Percentiles rank a stretch among this genome's conserved stretches.
These are phyloP conservation scores for Polydrusus tereticollis DNA, from an alignment of 2,888 invertebrate species.

Conservation along the genomic window DNA sequence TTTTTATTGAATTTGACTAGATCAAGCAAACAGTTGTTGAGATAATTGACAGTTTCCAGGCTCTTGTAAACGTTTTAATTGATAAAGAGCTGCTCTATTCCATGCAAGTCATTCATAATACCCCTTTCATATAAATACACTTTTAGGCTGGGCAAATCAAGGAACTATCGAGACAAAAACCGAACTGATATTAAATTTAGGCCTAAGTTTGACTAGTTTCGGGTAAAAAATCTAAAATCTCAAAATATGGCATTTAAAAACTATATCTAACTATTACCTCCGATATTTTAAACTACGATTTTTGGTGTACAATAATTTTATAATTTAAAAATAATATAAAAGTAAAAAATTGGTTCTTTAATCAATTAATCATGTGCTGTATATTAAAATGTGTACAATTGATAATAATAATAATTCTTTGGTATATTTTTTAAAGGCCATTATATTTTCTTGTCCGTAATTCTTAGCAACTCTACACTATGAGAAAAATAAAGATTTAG, in stretches of 20 bases:
- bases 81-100: too few species aligned
- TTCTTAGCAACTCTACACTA: too few species aligned
- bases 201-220: neutral
- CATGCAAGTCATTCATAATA: too few species aligned
- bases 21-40: too few species aligned
- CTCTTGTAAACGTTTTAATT: too few species aligned
- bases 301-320: slow-evolving; percentile 14
- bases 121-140: too few species aligned
- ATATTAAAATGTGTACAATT: neutral
- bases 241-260: neutral
- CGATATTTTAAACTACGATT: neutral
- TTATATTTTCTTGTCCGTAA: neutral
- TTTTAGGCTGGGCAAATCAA: neutral
- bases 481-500: too few species aligned
- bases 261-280: neutral
- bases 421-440: neutral
- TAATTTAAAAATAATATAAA: slow-evolving; percentile 6
- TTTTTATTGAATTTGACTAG: too few species aligned
- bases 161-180: neutral
- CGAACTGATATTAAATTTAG: neutral
- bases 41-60: too few species aligned
- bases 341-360: slow-evolving; percentile 2
- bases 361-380: neutral
- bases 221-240: slow-evolving; percentile 3
- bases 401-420: neutral